Conservation (phyloP, 2,888 invertebrate species). For the Ochropleura plecta region DNA sequence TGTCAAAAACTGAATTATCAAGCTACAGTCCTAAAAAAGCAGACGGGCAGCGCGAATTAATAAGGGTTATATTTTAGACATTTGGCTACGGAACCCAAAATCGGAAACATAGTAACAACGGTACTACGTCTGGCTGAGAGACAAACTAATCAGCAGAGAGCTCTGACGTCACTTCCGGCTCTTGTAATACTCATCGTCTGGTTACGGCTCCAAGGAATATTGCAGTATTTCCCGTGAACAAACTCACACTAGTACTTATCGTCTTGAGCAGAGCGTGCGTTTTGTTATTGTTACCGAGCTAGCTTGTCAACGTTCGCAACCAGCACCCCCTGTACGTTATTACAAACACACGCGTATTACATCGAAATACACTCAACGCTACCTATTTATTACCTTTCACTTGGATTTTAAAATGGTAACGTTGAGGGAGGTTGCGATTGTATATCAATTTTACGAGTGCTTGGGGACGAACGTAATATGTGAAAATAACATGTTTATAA, state of each 20-base stretch:
- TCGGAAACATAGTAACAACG: too few relatives aligned
- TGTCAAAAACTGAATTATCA: too few relatives aligned
- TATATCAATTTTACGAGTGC: slow-evolving; percentile 40
- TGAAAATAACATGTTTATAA: slow-evolving; percentile 22
- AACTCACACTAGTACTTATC: neutral
- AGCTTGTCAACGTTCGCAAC: neutral
- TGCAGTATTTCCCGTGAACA: neutral
- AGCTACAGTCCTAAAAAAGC: too few relatives aligned
- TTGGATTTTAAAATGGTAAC: slow-evolving; percentile 24
- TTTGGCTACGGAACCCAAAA: too few relatives aligned
- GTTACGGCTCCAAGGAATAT: neutral
- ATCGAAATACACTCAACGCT: slow-evolving; percentile 49
- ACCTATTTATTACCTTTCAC: slow-evolving; percentile 30
- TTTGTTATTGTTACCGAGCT: neutral
- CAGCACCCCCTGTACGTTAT: slow-evolving; percentile 3
- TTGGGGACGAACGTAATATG: slow-evolving; percentile 2
- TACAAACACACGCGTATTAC: slow-evolving; percentile 31
- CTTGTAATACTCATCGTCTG: neutral
- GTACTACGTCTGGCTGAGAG: too few relatives aligned
- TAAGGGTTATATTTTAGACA: too few relatives aligned
- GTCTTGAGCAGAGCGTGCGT: neutral
- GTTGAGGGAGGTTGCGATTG: slow-evolving; percentile 10
- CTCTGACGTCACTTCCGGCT: neutral
- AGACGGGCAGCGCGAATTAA: too few relatives aligned
- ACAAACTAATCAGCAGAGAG: neutral